These are phyloP conservation scores for Idris sp. DNA, from an alignment of 1,140 invertebrate species.

Conservation along the genomic window DNA sequence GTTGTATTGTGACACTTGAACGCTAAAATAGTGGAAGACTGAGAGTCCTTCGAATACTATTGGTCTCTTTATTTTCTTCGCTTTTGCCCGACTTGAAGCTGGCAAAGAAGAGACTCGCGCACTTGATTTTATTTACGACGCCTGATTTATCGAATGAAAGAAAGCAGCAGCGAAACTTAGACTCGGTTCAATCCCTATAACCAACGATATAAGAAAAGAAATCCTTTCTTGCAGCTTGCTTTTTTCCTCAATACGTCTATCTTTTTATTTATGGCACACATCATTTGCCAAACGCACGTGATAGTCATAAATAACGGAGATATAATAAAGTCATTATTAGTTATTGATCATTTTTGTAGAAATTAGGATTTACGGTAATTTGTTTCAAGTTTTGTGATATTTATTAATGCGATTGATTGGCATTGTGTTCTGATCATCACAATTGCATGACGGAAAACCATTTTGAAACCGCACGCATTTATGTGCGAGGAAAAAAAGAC, in stretches of 20 bases:
- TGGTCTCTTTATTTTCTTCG: conserved; percentile 72
- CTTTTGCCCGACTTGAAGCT: conserved; percentile 62
- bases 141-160: conserved; percentile 77
- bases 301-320: conserved; percentile 27
- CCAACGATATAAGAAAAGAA: conserved; percentile 67
- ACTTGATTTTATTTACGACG: conserved; percentile 77
- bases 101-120: conserved; percentile 64
- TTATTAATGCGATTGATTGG: not conserved
- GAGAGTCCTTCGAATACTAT: conserved; percentile 69
- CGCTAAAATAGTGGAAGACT: conserved; percentile 70
- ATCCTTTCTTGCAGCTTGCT: conserved; percentile 49
- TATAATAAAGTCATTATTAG: conserved; percentile 1
- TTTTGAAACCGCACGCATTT: conserved; percentile 73
- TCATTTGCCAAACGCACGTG: conserved; percentile 38
- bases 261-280: conserved; percentile 38
- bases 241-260: conserved; percentile 47
- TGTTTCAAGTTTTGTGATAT: no score
- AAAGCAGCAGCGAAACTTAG: conserved; percentile 70
- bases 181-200: conserved; percentile 67
- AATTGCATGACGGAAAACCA: conserved; percentile 71
- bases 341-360: conserved; percentile 1
- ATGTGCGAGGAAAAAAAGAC: conserved; percentile 71
- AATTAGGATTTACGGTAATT: no score
- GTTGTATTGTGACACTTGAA: conserved; percentile 57
- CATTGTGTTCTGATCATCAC: conserved; percentile 55